Percentiles rank a stretch among this genome's conserved stretches.
Conservation (phyloP, 2,113 vertebrate genomes). For the Xiphophorus maculatus region DNA sequence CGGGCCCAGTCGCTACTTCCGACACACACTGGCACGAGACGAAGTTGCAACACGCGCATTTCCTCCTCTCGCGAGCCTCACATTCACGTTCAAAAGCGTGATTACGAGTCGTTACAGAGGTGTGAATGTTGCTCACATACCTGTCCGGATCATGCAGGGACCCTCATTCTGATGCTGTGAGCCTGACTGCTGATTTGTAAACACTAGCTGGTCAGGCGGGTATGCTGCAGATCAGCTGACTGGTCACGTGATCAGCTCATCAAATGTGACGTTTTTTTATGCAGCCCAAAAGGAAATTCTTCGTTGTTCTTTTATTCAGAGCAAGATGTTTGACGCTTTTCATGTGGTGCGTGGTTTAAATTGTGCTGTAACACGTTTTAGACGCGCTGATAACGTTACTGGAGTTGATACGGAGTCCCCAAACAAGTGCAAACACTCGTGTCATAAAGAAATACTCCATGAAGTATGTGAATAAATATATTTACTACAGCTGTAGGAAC, state of each 20-base stretch:
- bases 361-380: neutral
- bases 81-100: neutral
- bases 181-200: conserved; percentile 68
- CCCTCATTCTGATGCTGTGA: conserved; percentile 54
- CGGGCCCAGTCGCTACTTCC: conserved; percentile 60
- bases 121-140: conserved; percentile 29
- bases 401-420: neutral
- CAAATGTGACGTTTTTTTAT: neutral
- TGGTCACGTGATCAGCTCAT: conserved; percentile 61
- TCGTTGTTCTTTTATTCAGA: neutral
- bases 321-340: neutral
- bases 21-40: conserved; percentile 18
- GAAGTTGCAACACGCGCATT: neutral
- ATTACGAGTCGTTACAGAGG: neutral
- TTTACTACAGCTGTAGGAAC: neutral
- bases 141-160: conserved; percentile 57
- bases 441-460: neutral
- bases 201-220: conserved; percentile 68
- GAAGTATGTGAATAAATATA: neutral
- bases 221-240: conserved; percentile 69
- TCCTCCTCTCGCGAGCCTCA: neutral
- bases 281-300: neutral
- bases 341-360: neutral
- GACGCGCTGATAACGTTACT: neutral
- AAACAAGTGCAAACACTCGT: neutral